Percentiles rank a stretch among this genome's conserved stretches.
Evolutionary conservation across 2,113 vertebrate species (phyloP).

Genomic region (Caranx melampygus): DNA sequence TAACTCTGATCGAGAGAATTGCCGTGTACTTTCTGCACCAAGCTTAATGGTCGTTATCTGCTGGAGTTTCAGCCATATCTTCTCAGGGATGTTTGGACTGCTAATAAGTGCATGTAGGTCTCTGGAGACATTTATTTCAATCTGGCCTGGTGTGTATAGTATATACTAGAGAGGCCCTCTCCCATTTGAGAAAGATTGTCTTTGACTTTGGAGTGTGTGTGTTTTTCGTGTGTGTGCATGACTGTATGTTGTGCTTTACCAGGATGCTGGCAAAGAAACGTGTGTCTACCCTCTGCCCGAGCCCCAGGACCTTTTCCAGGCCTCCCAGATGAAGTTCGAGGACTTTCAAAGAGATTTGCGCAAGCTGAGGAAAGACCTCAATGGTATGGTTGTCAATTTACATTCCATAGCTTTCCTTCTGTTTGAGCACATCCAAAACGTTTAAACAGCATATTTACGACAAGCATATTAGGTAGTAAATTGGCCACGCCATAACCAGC

Average conservation of each 20-base stretch:
- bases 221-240: slow-evolving; percentile 43
- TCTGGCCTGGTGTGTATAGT: slow-evolving; percentile 38
- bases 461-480: slow-evolving; percentile 26
- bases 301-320: slow-evolving; percentile 96
- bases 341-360: slow-evolving; percentile 97
- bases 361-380: slow-evolving; percentile 94
- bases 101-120: slow-evolving; percentile 50
- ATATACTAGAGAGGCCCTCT: slow-evolving; percentile 54
- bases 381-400: slow-evolving; percentile 79
- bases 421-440: slow-evolving; percentile 9
- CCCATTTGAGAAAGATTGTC: slow-evolving; percentile 57
- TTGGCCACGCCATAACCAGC: not conserved
- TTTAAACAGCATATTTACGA: slow-evolving; percentile 36
- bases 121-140: slow-evolving; percentile 59
- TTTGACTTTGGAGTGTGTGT: slow-evolving; percentile 54
- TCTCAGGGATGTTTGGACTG: slow-evolving; percentile 50
- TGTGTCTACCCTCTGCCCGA: slow-evolving; percentile 94
- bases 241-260: slow-evolving; percentile 65
- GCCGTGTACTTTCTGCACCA: slow-evolving; percentile 25
- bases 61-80: slow-evolving; percentile 49
- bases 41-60: slow-evolving; percentile 50
- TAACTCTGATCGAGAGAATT: slow-evolving; percentile 51
- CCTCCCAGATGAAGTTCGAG: slow-evolving; percentile 97
- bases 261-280: slow-evolving; percentile 94
- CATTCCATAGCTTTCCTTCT: slow-evolving; percentile 6